A percentile compares a stretch with the other conserved stretches of the same genome.
Conservation (phyloP, 1,140 invertebrate genomes). For the Leptoteleia sp. region DNA sequence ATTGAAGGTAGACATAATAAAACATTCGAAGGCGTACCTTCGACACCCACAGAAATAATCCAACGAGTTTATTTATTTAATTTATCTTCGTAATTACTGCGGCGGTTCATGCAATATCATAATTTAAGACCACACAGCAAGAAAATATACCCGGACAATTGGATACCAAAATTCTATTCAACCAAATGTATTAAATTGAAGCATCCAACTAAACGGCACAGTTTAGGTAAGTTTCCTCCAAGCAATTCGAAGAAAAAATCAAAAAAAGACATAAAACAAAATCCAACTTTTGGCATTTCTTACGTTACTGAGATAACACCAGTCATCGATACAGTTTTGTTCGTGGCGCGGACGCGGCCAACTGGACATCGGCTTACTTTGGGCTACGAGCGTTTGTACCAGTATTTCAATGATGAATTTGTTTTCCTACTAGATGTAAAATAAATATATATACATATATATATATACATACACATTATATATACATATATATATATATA, state of each 20-base stretch:
- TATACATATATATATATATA: conserved; percentile 53
- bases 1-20: conserved; percentile 12
- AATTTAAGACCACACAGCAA: neutral
- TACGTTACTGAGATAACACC: neutral
- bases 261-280: too few relatives aligned
- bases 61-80: conserved; percentile 57
- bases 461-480: conserved; percentile 49
- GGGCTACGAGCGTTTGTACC: conserved; percentile 61
- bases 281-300: neutral
- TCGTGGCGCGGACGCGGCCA: conserved; percentile 7
- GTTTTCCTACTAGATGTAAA: conserved; percentile 64
- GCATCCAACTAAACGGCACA: too few relatives aligned
- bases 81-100: conserved; percentile 43
- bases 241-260: neutral
- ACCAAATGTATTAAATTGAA: neutral
- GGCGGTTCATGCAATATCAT: conserved; percentile 27
- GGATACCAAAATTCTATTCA: neutral
- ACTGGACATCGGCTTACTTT: conserved; percentile 22
- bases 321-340: conserved; percentile 31
- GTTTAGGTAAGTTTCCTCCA: neutral
- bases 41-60: conserved; percentile 27
- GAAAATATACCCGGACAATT: too few relatives aligned
- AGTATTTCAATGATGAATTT: conserved; percentile 56
- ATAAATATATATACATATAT: conserved; percentile 41
- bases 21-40: conserved; percentile 30